A percentile compares a stretch with the other conserved stretches of the same genome.
Conservation (phyloP, 2,113 vertebrate genomes). For the Procavia capensis region DNA sequence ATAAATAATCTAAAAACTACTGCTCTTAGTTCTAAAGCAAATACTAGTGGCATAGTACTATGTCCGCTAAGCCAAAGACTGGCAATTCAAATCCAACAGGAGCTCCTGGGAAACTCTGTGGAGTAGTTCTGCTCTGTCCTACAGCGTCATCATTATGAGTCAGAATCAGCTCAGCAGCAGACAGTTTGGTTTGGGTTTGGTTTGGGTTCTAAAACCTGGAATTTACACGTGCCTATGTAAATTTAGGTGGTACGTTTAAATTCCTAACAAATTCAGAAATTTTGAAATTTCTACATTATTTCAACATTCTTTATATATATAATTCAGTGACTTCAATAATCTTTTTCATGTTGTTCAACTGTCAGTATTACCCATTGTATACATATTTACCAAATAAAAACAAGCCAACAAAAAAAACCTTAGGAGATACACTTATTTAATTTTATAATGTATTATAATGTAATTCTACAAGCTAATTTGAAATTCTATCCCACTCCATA, state of each 20-base stretch:
- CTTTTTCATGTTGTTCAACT: not conserved
- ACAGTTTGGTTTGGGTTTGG: too few relatives aligned
- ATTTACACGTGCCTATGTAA: not conserved
- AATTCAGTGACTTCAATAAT: not conserved
- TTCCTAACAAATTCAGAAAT: slow-evolving; percentile 16
- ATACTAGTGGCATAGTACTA: not conserved
- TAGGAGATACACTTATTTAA: not conserved
- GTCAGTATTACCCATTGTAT: too few relatives aligned
- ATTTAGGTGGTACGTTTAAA: slow-evolving; percentile 37
- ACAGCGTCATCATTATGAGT: too few relatives aligned
- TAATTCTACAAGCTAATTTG: not conserved
- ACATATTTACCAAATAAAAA: too few relatives aligned
- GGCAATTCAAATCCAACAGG: too few relatives aligned
- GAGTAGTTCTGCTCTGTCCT: too few relatives aligned
- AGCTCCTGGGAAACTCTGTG: too few relatives aligned
- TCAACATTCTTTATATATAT: not conserved
- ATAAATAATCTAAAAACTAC: not conserved
- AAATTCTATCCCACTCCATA: not conserved
- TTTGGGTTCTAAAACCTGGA: too few relatives aligned
- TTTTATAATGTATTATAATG: not conserved
- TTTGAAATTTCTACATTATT: slow-evolving; percentile 45
- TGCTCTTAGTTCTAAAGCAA: not conserved
- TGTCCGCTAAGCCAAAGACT: too few relatives aligned
- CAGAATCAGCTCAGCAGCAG: too few relatives aligned
- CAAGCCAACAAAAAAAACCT: not conserved